Evolutionary conservation across 1,140 invertebrate species (phyloP).

Genomic region (Melitaea cinxia): DNA sequence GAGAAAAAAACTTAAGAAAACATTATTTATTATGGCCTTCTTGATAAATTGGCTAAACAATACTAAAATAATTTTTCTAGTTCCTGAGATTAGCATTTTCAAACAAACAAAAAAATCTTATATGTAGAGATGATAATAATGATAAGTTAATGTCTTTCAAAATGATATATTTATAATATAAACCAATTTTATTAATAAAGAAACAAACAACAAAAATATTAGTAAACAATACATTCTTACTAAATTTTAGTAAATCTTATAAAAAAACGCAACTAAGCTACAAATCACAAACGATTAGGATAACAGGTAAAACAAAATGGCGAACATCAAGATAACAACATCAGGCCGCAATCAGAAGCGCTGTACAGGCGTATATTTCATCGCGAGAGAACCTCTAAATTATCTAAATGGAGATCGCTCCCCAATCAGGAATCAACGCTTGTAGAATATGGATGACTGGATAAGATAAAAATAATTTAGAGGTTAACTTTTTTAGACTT

Average conservation of each 20-base stretch:
- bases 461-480: not conserved
- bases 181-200: too few species aligned
- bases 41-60: too few species aligned
- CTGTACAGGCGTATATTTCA: slow-evolving; percentile 57
- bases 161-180: too few species aligned
- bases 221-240: not conserved
- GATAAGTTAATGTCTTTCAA: too few species aligned
- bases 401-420: slow-evolving; percentile 76
- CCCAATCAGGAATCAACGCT: slow-evolving; percentile 37
- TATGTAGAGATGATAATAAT: too few species aligned
- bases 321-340: slow-evolving; percentile 58
- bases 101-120: too few species aligned
- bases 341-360: slow-evolving; percentile 51
- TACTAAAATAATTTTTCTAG: too few species aligned
- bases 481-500: not conserved
- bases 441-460: slow-evolving; percentile 7
- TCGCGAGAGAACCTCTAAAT: slow-evolving; percentile 69
- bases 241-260: not conserved
- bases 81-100: too few species aligned
- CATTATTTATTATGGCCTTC: too few species aligned
- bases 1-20: too few species aligned
- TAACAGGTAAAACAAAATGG: slow-evolving; percentile 54
- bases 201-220: too few species aligned
- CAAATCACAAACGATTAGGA: slow-evolving; percentile 31
- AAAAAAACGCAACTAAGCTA: not conserved